Conservation (phyloP, 2,888 invertebrate species). For the Papilio elwesi region DNA sequence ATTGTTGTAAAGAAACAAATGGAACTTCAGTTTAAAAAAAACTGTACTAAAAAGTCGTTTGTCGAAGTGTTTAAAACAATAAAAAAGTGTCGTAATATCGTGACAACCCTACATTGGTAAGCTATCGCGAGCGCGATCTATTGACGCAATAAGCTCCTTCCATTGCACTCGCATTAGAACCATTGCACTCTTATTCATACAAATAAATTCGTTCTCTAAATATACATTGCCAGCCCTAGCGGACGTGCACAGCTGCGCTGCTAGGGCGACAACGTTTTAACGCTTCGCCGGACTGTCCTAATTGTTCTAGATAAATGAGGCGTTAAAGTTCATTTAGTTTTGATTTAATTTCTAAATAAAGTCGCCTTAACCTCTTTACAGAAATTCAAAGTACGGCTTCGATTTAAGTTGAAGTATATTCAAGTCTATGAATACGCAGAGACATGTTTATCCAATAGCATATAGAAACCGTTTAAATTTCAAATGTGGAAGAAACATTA, state of each 20-base stretch:
- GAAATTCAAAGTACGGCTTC: no score
- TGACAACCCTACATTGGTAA: slow-evolving; percentile 37
- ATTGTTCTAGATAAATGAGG: not conserved
- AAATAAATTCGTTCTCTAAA: slow-evolving; percentile 73
- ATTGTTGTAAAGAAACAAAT: no score
- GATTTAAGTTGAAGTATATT: no score
- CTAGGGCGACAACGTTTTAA: not conserved
- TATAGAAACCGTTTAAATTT: no score
- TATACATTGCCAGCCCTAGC: slow-evolving; percentile 78
- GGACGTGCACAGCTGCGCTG: slow-evolving; percentile 71
- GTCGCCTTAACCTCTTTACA: not conserved
- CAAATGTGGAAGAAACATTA: no score
- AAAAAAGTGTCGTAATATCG: not conserved
- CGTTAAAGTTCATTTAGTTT: not conserved
- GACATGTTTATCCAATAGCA: no score
- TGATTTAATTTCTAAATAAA: no score
- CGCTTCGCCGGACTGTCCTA: slow-evolving; percentile 3
- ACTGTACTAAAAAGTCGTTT: no score
- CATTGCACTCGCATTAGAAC: slow-evolving; percentile 60
- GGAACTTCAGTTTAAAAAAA: no score
- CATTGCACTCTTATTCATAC: slow-evolving; percentile 66
- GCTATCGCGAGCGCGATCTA: slow-evolving; percentile 42
- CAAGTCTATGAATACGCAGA: no score
- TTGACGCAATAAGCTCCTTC: slow-evolving; percentile 69
- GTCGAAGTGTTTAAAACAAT: no score